Conservation (phyloP, 2,888 invertebrate genomes). For the Aphodius sticticus region DNA sequence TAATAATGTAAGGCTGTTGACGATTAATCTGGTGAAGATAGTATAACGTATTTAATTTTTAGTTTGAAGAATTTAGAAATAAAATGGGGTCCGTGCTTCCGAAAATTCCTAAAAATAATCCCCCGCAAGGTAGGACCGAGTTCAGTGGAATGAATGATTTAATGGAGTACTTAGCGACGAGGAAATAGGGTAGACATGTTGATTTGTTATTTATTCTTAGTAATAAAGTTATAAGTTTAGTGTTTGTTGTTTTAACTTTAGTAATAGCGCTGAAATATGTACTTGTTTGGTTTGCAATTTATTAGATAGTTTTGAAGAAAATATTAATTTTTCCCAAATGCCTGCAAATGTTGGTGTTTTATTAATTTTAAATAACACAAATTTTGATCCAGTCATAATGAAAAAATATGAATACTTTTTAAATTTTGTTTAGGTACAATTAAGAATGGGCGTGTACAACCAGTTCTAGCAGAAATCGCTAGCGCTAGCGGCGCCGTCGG, state of each 20-base stretch:
- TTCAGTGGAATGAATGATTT: conserved; percentile 87
- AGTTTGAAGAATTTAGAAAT: conserved; percentile 83
- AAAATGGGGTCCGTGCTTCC: conserved; percentile 84
- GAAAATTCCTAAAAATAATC: conserved; percentile 76
- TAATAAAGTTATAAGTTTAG: background rate
- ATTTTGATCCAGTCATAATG: no score
- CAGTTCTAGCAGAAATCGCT: no score
- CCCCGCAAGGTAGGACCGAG: conserved; percentile 84
- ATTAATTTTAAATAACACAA: no score
- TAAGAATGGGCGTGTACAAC: no score
- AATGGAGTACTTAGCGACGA: conserved; percentile 75
- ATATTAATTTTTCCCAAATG: no score
- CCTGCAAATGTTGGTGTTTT: no score
- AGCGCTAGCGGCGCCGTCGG: no score
- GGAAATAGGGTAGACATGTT: conserved; percentile 53
- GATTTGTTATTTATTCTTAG: background rate
- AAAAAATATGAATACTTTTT: no score
- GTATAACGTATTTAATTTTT: conserved; percentile 43
- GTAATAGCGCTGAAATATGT: no score
- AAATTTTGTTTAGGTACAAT: no score
- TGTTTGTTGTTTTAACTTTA: background rate
- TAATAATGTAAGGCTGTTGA: conserved; percentile 70
- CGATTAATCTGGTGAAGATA: background rate
- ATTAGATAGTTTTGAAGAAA: no score
- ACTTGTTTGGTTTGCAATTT: no score